phyloP scores from a whole-genome alignment of 2,113 vertebrate species.

The Typhlomys cinereus region DNA sequence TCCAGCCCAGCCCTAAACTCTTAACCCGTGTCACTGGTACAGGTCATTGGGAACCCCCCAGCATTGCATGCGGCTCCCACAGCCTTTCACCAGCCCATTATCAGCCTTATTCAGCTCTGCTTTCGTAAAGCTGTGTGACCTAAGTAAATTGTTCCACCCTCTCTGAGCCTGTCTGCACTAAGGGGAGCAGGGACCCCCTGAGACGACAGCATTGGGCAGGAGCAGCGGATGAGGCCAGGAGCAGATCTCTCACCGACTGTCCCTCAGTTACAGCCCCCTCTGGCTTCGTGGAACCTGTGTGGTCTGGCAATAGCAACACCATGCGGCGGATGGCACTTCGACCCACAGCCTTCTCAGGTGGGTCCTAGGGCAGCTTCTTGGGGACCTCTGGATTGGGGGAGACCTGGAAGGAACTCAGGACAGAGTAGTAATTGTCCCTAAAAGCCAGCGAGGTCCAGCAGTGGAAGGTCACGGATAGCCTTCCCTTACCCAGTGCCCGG shows the following conservation, averaged over 20 bases:
- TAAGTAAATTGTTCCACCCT: not conserved
- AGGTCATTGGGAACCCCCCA: not conserved
- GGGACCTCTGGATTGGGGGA: not conserved
- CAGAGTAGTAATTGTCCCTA: not conserved
- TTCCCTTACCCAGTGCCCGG: not conserved
- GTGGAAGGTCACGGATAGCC: not conserved
- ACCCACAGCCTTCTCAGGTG: constrained; percentile 85
- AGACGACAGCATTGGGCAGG: not conserved
- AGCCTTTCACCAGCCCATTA: not conserved
- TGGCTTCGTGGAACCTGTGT: constrained; percentile 81
- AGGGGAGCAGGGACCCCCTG: not conserved
- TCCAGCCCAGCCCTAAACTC: not conserved
- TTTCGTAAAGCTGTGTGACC: not conserved
- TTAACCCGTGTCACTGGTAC: not conserved
- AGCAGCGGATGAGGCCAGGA: not conserved
- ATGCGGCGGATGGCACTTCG: constrained; percentile 81
- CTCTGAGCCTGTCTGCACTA: not conserved
- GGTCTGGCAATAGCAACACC: constrained; percentile 80
- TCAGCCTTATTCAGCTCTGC: not conserved
- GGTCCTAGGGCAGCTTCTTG: constrained; percentile 58
- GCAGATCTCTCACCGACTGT: not conserved
- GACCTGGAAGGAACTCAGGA: not conserved
- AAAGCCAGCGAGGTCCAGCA: not conserved
- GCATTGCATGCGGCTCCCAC: not conserved
- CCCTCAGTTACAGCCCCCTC: constrained; percentile 82